Percentiles rank a stretch among this genome's conserved stretches.
Evolutionary conservation across 2,797 vertebrate species (phyloP).

Genomic region (Anisognathus igniventris): DNA sequence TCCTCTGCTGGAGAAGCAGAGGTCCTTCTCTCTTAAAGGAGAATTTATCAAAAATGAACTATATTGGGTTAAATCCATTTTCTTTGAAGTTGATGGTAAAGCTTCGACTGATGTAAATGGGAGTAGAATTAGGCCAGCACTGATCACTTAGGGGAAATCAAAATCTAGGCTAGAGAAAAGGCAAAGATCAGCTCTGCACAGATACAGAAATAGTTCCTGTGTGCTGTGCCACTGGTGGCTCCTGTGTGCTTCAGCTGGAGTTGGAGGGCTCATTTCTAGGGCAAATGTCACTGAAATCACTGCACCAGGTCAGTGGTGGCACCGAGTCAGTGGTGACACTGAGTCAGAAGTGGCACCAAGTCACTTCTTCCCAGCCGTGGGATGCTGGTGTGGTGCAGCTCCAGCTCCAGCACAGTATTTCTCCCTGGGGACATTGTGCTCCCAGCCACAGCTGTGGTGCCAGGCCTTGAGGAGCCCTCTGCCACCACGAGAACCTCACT

Average conservation of each 20-base stretch:
- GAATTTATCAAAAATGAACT: not conserved
- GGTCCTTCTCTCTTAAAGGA: not conserved
- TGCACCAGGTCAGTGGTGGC: not conserved
- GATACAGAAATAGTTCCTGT: constrained; percentile 37
- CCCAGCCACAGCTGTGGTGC: not conserved
- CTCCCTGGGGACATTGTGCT: not conserved
- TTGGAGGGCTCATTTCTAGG: not conserved
- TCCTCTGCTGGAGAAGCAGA: not conserved
- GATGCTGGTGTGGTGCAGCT: not conserved
- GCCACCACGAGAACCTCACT: not conserved
- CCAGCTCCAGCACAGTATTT: not conserved
- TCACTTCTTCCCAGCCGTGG: not conserved
- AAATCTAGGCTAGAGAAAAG: constrained; percentile 59
- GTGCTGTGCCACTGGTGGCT: not conserved
- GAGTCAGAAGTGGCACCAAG: accelerated
- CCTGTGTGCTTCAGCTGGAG: not conserved
- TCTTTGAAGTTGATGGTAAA: constrained; percentile 24
- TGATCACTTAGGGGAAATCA: constrained; percentile 52
- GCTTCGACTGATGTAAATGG: constrained; percentile 24
- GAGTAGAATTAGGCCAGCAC: constrained; percentile 39
- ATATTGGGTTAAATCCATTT: constrained; percentile 25
- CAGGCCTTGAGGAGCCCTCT: not conserved
- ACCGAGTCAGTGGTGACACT: accelerated
- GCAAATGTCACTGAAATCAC: not conserved
- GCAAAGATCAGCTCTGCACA: constrained; percentile 35